Conservation (phyloP, 2,888 invertebrate species). For the Charanyca ferruginea region DNA sequence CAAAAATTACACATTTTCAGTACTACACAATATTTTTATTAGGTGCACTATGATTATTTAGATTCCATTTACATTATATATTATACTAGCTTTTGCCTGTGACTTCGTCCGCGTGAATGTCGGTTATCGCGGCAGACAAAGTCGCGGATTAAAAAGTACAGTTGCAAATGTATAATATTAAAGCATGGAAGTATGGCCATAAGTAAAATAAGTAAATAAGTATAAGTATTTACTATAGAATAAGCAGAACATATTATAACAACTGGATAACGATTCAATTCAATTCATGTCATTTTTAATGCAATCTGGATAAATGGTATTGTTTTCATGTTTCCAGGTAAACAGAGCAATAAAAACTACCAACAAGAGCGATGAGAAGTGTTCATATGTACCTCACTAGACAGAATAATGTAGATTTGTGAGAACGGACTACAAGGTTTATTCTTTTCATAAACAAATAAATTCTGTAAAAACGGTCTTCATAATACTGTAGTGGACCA, state of each 20-base stretch:
- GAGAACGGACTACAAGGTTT: neutral
- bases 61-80: neutral
- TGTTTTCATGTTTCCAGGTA: constrained; percentile 45
- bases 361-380: constrained; percentile 1
- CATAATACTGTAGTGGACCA: neutral
- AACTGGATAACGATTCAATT: constrained; percentile 23
- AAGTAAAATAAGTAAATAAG: too few species aligned
- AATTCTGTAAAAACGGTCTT: neutral
- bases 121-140: too few species aligned
- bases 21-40: too few species aligned
- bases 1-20: neutral
- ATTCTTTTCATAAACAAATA: neutral
- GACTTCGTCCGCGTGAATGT: too few species aligned
- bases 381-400: constrained; percentile 3
- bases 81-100: too few species aligned
- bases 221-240: too few species aligned
- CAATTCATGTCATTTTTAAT: constrained; percentile 27
- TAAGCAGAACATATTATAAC: neutral
- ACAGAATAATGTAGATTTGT: constrained; percentile 10
- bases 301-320: constrained; percentile 32
- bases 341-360: constrained; percentile 42
- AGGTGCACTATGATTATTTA: neutral
- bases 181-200: too few species aligned
- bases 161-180: too few species aligned
- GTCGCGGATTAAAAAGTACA: too few species aligned